Evolutionary conservation across 2,113 vertebrate genomes (phyloP).

Genomic region (Sardina pilchardus): DNA sequence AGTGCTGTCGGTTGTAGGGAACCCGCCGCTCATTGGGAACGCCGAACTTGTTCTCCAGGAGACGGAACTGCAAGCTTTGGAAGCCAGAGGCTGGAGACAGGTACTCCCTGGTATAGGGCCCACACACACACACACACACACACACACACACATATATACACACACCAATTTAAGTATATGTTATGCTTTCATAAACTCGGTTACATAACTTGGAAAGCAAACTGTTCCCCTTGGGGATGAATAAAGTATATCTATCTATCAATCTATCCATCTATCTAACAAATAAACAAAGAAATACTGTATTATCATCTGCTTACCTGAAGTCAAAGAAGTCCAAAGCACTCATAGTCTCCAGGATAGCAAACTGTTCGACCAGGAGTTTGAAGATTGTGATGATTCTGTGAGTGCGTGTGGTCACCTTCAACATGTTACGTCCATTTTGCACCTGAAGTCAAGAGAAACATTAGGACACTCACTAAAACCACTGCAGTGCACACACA

Average conservation of each 20-base stretch:
- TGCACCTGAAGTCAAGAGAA: constrained; percentile 72
- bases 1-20: constrained; percentile 90
- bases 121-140: constrained; percentile 23
- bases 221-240: no score
- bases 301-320: constrained; percentile 74
- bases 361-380: constrained; percentile 89
- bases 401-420: constrained; percentile 87
- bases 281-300: background rate
- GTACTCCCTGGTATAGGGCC: constrained; percentile 76
- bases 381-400: constrained; percentile 87
- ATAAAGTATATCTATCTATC: no score
- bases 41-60: constrained; percentile 94
- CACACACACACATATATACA: background rate
- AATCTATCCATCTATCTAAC: no score
- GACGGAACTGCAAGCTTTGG: constrained; percentile 93
- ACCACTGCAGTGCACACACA: background rate
- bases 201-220: no score
- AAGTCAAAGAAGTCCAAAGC: constrained; percentile 95
- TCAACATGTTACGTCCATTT: constrained; percentile 95
- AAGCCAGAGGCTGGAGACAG: constrained; percentile 90
- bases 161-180: background rate
- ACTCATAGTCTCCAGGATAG: constrained; percentile 93
- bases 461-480: background rate
- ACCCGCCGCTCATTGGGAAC: constrained; percentile 87
- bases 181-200: no score